Base-by-base conservation (phyloP, 1,140 invertebrate species). In the Drosophila obscura region DNA sequence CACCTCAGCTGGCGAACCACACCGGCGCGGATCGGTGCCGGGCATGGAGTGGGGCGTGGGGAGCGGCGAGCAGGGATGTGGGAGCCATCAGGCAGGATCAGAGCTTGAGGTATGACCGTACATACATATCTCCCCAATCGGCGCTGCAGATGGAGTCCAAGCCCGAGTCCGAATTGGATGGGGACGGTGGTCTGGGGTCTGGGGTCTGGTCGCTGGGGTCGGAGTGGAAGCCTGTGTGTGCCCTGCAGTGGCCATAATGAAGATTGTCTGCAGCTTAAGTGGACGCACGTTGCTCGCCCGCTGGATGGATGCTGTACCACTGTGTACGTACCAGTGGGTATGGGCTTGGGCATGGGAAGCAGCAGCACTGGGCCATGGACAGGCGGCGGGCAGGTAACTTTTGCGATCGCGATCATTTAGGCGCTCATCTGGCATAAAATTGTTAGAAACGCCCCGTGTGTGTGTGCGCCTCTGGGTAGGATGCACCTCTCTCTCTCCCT, bases 401-500 rank as follows among this genome's bases (percentile, higher is more conserved):
- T 7, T 24, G 60, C 45, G 81, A 88, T 89, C 84, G 76, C 80
- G 84, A 88, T 88, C 83, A 89, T 78, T 88, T 84, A 90, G 71
- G 71, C 88, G 80, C 88, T 84, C 88, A 90, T 90, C 88, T 88
- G 83, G 89, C 80, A 91, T 83, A 91, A 90, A 87, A 80, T 90
- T 90, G 90, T 91, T 91, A 91, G 89, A 91, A 91, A 91, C 89
- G 89, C 89, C 89, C 79, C 78, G 71, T 89, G 72, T 83, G 82
- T 83, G 82, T 85, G 68, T 85, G 67, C 72, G 72, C 75, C 73
- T 61, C 59, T 43, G 77, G 65, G 53, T 62, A 68, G 49, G 50
- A 35, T 43, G 46, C 67, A 26, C 16, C 35, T 13, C 43, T 22
- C 26, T 28, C 31, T 24, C 41, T 6, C 19, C 15, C 50, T 11